A percentile compares a stretch with the other conserved stretches of the same genome.
Evolutionary conservation across 2,888 invertebrate species (phyloP).

Genomic region (Aelia acuminata): DNA sequence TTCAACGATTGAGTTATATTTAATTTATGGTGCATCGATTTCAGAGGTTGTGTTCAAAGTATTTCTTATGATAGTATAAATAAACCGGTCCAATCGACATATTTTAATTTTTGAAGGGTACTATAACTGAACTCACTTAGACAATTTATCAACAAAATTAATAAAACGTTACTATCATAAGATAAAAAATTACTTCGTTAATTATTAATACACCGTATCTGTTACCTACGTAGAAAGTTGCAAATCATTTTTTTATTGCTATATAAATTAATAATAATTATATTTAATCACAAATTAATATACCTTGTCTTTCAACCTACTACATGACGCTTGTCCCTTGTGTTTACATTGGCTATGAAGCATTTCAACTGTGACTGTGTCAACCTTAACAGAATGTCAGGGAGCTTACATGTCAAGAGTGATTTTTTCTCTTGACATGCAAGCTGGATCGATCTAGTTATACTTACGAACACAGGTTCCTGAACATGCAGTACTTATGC

Average conservation of each 20-base stretch:
- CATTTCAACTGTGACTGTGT: neutral
- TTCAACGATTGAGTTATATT: neutral
- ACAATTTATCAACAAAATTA: too few relatives aligned
- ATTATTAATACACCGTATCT: too few relatives aligned
- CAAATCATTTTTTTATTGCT: neutral
- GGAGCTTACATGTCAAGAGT: neutral
- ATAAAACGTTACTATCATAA: too few relatives aligned
- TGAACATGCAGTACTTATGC: too few relatives aligned
- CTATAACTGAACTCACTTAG: too few relatives aligned
- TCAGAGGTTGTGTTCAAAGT: neutral
- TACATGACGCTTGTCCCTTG: neutral
- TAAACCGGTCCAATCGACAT: too few relatives aligned
- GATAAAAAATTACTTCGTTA: too few relatives aligned
- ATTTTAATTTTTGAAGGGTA: too few relatives aligned
- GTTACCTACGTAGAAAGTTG: too few relatives aligned
- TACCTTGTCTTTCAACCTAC: neutral
- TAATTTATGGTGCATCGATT: neutral
- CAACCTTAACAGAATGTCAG: neutral
- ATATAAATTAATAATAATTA: neutral
- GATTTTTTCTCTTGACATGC: too few relatives aligned
- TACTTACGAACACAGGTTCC: too few relatives aligned
- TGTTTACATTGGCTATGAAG: neutral
- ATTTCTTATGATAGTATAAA: neutral
- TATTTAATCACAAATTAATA: neutral
- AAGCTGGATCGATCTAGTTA: too few relatives aligned